Percentiles rank a stretch among this genome's conserved stretches.
Evolutionary conservation across 2,113 vertebrate genomes (phyloP).

Genomic region (Antennarius striatus): DNA sequence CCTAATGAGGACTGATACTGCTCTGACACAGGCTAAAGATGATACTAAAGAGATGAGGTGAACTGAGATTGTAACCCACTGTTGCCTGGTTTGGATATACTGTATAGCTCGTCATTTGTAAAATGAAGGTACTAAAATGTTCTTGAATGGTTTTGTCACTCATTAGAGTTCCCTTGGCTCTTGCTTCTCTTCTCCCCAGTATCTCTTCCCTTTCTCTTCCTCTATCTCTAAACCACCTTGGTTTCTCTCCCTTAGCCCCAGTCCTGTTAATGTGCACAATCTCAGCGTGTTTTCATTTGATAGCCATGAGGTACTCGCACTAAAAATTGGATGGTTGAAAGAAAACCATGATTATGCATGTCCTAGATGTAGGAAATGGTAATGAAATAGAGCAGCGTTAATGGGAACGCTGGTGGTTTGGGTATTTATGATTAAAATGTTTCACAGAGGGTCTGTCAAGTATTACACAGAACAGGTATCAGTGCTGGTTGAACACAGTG

Average conservation of each 20-base stretch:
- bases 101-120: constrained; percentile 27
- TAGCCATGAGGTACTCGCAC: constrained; percentile 46
- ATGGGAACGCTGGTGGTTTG: constrained; percentile 44
- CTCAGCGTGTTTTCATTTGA: constrained; percentile 43
- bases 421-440: constrained; percentile 65
- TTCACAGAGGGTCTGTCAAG: constrained; percentile 44
- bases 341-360: constrained; percentile 66
- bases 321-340: constrained; percentile 59
- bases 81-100: not conserved
- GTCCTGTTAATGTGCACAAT: constrained; percentile 40
- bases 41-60: constrained; percentile 10
- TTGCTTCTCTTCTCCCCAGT: constrained; percentile 13
- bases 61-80: not conserved
- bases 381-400: constrained; percentile 63
- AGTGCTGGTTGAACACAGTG: constrained; percentile 32
- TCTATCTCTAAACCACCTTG: constrained; percentile 5
- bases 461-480: constrained; percentile 46
- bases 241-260: constrained; percentile 6
- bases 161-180: constrained; percentile 54
- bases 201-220: constrained; percentile 21
- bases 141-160: constrained; percentile 54
- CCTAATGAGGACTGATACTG: constrained; percentile 55
- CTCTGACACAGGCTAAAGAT: constrained; percentile 23
- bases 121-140: constrained; percentile 40
- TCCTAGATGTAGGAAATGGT: constrained; percentile 67